Evolutionary conservation across 2,113 vertebrate genomes (phyloP).

Genomic region (Arizona elegans): DNA sequence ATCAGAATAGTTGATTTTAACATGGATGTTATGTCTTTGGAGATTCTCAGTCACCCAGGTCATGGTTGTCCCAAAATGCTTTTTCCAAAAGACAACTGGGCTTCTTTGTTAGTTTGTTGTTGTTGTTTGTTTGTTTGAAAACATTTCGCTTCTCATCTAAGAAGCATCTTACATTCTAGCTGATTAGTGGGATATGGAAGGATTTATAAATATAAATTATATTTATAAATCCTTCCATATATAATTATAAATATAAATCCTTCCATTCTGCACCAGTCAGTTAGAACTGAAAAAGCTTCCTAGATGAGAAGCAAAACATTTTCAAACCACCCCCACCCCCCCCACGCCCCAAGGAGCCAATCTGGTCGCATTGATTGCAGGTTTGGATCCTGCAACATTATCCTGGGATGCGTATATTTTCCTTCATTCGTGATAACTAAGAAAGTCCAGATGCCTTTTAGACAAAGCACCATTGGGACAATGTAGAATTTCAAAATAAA

Average conservation of each 20-base stretch:
- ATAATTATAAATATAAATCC: background rate
- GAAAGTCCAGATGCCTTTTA: background rate
- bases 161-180: background rate
- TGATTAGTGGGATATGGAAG: background rate
- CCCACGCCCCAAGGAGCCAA: too few relatives aligned
- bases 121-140: background rate
- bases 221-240: background rate
- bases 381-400: too few relatives aligned
- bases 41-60: background rate
- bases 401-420: too few relatives aligned
- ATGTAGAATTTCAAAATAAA: background rate
- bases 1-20: background rate
- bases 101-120: background rate
- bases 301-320: background rate
- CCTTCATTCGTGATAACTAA: too few relatives aligned
- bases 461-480: background rate
- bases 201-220: background rate
- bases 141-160: background rate
- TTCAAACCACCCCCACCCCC: too few relatives aligned
- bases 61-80: background rate
- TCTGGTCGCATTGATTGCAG: too few relatives aligned
- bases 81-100: background rate
- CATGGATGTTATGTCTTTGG: background rate
- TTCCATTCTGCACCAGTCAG: background rate
- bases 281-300: background rate